phyloP scores from a whole-genome alignment of 2,888 invertebrate species.

The Lydus trimaculatus region DNA sequence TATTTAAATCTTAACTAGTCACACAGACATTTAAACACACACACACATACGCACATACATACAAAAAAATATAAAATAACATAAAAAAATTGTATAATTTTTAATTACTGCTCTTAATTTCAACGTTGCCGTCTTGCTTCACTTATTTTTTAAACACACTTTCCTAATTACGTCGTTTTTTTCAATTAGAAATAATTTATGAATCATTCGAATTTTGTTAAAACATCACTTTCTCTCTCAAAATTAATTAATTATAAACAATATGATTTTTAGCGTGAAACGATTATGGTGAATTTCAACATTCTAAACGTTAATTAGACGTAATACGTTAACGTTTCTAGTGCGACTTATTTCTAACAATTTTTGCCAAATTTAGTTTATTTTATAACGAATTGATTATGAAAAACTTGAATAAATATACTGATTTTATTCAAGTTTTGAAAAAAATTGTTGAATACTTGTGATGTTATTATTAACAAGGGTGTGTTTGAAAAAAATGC shows the following conservation, averaged over 20 bases:
- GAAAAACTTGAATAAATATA: too few species aligned
- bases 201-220: not conserved
- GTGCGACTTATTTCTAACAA: too few species aligned
- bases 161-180: not conserved
- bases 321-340: too few species aligned
- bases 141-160: constrained; percentile 1
- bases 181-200: not conserved
- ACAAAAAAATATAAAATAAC: not conserved
- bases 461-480: not conserved
- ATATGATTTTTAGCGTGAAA: not conserved
- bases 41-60: not conserved
- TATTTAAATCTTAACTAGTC: not conserved
- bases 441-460: too few species aligned
- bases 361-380: too few species aligned
- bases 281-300: too few species aligned
- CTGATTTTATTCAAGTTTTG: too few species aligned
- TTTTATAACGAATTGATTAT: too few species aligned
- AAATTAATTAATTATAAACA: not conserved
- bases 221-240: not conserved
- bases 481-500: not conserved
- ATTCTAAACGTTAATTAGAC: not conserved
- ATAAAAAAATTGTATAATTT: constrained; percentile 1
- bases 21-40: too few species aligned
- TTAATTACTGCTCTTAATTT: constrained; percentile 1
- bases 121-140: not conserved